A percentile compares a stretch with the other conserved stretches of the same genome.
Evolutionary conservation across 2,113 vertebrate genomes (phyloP).

Genomic region (Elanoides forficatus): DNA sequence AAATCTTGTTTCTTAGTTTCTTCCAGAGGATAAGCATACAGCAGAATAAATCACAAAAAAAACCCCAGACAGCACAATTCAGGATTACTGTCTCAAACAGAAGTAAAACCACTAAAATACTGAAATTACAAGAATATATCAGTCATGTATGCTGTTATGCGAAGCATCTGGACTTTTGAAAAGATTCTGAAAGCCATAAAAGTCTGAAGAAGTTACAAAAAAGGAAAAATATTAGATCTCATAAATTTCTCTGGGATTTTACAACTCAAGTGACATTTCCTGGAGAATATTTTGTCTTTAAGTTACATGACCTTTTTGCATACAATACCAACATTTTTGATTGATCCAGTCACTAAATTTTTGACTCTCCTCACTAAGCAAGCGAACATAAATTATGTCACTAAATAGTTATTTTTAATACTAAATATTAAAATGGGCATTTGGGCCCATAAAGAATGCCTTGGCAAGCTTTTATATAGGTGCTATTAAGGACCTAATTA

Average conservation of each 20-base stretch:
- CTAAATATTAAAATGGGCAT: neutral
- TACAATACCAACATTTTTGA: neutral
- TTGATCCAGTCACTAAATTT: neutral
- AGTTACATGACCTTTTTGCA: constrained; percentile 30
- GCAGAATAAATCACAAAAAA: neutral
- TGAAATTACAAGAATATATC: constrained; percentile 22
- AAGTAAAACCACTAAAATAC: constrained; percentile 52
- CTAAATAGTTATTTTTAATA: neutral
- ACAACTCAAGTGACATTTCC: constrained; percentile 58
- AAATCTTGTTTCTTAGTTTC: neutral
- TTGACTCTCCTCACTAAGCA: neutral
- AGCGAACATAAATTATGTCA: neutral
- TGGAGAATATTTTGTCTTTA: constrained; percentile 21
- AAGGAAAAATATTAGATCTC: neutral
- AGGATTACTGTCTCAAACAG: constrained; percentile 48
- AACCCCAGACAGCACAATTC: neutral
- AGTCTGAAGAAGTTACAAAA: constrained; percentile 11
- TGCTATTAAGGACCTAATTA: neutral
- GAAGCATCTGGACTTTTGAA: neutral
- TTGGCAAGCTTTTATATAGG: neutral
- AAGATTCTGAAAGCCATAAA: neutral
- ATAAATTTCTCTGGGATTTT: constrained; percentile 14
- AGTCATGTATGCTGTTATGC: constrained; percentile 3
- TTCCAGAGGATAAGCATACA: neutral
- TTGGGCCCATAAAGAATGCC: neutral